Evolutionary conservation across 2,888 invertebrate species (phyloP).

Genomic region (Portevinia maculata): DNA sequence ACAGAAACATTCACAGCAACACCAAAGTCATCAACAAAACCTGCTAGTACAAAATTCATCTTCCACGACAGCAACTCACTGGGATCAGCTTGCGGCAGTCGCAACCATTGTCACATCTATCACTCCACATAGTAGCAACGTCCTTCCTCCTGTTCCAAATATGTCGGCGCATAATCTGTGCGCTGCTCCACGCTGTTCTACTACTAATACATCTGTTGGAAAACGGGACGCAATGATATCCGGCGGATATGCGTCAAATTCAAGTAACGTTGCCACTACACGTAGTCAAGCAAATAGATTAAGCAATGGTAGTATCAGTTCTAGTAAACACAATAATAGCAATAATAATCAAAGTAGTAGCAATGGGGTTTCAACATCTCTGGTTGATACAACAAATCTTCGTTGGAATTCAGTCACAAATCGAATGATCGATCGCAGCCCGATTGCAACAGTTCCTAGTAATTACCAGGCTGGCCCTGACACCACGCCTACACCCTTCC

Average conservation of each 20-base stretch:
- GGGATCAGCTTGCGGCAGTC: conserved; percentile 80
- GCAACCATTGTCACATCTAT: conserved; percentile 79
- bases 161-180: conserved; percentile 67
- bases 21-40: conserved; percentile 76
- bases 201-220: conserved; percentile 76
- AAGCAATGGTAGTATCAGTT: conserved; percentile 46
- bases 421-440: conserved; percentile 81
- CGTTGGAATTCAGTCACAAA: conserved; percentile 76
- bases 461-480: conserved; percentile 83
- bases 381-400: conserved; percentile 74
- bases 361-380: conserved; percentile 56
- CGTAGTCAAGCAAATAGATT: conserved; percentile 80
- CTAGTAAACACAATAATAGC: conserved; percentile 75
- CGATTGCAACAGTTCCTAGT: conserved; percentile 83
- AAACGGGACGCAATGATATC: conserved; percentile 83
- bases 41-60: conserved; percentile 77
- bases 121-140: conserved; percentile 76
- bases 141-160: conserved; percentile 73
- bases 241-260: conserved; percentile 82
- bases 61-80: conserved; percentile 76
- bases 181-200: conserved; percentile 15
- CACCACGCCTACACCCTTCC: conserved; percentile 77
- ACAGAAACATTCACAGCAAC: conserved; percentile 67
- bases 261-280: conserved; percentile 32
- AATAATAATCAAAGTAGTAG: conserved; percentile 78